Evolutionary conservation across 2,113 vertebrate species (phyloP), one percentile per base, ranked within the genome.

Genomic region (Alligator sinensis): DNA sequence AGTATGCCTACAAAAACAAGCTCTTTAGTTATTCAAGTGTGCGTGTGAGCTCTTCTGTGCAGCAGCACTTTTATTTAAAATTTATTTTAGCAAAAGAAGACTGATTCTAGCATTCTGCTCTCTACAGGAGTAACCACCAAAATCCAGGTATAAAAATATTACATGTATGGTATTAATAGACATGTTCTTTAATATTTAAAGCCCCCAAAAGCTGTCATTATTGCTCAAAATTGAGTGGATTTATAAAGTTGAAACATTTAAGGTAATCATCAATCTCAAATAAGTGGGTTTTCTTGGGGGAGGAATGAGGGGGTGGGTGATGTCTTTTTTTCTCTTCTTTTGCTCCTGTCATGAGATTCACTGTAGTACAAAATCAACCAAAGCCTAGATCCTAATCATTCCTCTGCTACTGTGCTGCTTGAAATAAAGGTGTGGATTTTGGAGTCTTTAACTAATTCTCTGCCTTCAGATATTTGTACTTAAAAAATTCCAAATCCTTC

Each of bases 21-120:
- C 89, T 96, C 94, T 95, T 95, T 95, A 97, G 93, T 96, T 97
- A 97, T 93, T 96, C 96, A 97, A 96, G 96, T 97, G 96, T 94
- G 94, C 75, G 70, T 80, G 77, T 76, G 88, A 82, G 94, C 93
- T 94, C 93, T 90, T 88, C 80, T 28, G 89, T 0, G 59, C 34
- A 93, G 90, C 90, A 92, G 83, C 79, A 22, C 77, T 92, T 89
- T 91, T 88, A 61, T 95, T 94, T 57, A 87, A 96, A 95, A 80
- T 94, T 82, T 82, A 57, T 80, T 94, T 96, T 80, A 80, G 89
- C 95, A 91, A 84, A 77, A 94, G 62, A 95, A 91, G 77, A 90
- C 90, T 89, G 92, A 80, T 88, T 82, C 93, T 95, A 92, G 93
- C 95, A 88, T 89, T 96, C 93, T 92, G 95, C 95, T 96, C 91